Evolutionary conservation across 2,888 invertebrate species (phyloP).

Genomic region (Strigamia maritima): DNA sequence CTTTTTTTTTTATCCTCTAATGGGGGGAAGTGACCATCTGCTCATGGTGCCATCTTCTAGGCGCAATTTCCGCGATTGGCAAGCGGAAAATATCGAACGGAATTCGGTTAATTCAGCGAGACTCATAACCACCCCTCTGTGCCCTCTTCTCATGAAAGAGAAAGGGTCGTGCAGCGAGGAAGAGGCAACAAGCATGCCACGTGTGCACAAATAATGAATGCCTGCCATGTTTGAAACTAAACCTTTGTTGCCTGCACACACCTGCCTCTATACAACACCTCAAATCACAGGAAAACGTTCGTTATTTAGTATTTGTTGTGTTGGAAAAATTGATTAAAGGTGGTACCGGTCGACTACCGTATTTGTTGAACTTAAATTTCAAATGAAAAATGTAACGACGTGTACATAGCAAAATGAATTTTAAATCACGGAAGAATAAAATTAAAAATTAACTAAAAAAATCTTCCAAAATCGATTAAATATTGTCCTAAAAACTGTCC

Average conservation of each 20-base stretch:
- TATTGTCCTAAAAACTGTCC: too few species aligned
- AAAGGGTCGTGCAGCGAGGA: neutral
- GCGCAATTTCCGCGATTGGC: neutral
- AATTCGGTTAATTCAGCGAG: neutral
- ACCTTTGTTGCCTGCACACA: neutral
- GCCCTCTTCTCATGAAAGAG: neutral
- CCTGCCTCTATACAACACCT: neutral
- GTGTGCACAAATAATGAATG: neutral
- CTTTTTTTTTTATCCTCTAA: neutral
- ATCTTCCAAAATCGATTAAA: too few species aligned
- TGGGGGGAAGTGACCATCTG: neutral
- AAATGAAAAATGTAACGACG: too few species aligned
- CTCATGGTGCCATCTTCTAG: neutral
- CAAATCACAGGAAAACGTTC: neutral
- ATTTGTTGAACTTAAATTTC: too few species aligned
- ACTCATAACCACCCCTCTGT: neutral
- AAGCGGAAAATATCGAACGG: neutral
- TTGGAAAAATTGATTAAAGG: too few species aligned
- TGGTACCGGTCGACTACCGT: too few species aligned
- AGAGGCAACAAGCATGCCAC: neutral
- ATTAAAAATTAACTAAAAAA: too few species aligned
- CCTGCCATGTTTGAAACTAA: neutral
- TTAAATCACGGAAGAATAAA: too few species aligned
- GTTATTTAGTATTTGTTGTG: neutral
- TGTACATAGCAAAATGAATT: too few species aligned